Evolutionary conservation across 2,113 vertebrate genomes (phyloP), one percentile per base, ranked within the genome.

Genomic region (Martes martes): DNA sequence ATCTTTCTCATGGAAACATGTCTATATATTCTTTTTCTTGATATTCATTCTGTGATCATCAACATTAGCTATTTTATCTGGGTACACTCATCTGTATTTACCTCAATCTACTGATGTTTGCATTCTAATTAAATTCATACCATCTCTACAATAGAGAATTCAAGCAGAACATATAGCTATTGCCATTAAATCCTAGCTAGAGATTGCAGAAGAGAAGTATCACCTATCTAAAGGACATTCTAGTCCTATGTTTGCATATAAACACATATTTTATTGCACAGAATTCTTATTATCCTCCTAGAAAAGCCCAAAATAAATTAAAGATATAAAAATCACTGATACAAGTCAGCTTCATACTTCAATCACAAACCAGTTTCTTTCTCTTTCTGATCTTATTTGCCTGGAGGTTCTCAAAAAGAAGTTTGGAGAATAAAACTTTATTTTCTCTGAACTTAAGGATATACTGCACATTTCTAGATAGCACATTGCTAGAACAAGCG

Each of bases 361-460:
- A 83, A 50, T 84, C 52, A 93, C 10, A 74, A 24, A 39, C 23
- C 28, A 73, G 14, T 65, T 76, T 80, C 24, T 95, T 91, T 85
- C 9, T 86, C 85, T 86, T 82, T 33, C 15, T 83, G 69, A 42
- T 74, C 28, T 59, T 94, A 28, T 23, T 78, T 82, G 47, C 26
- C 78, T 85, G 5, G 28, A 39, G 18, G 1, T 28, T 36, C 33
- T 67, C 63, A 61, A 76, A 95, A 94, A 71, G 18, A 59, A 21
- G 10, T 42, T 50, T 90, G 42, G 26, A 39, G 11, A 88, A 79
- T 47, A 73, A 89, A 91, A 87, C 23, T 87, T 86, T 45, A 55
- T 87, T 97, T 91, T 93, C 15, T 86, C 42, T 94, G 39, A 94
- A 81, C 15, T 52, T 82, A 47, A 91, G 42, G 31, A 82, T 93